phyloP scores from a whole-genome alignment of 2,113 vertebrate species.

The Syngnathus floridae region DNA sequence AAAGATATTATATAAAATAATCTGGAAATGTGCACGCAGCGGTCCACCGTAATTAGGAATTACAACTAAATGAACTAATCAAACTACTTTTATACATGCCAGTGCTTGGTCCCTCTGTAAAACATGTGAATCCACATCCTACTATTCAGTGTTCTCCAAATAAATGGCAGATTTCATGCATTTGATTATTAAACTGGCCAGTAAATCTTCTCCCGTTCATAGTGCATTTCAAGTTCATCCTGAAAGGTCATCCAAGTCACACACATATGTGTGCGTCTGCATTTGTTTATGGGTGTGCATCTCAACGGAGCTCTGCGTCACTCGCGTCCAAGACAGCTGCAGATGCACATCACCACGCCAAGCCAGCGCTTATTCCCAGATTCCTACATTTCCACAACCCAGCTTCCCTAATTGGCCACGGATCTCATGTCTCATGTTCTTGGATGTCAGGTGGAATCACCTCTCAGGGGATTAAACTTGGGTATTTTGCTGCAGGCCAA shows the following conservation, averaged over 20 bases:
- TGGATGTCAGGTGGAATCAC: constrained; percentile 34
- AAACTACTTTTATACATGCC: too few relatives aligned
- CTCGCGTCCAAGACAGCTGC: constrained; percentile 56
- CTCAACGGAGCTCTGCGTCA: constrained; percentile 37
- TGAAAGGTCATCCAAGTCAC: neutral
- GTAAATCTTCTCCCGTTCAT: neutral
- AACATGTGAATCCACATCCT: neutral
- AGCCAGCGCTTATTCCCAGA: constrained; percentile 50
- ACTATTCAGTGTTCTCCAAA: neutral
- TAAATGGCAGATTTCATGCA: neutral
- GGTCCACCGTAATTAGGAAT: too few relatives aligned
- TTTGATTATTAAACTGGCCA: neutral
- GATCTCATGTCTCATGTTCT: constrained; percentile 54
- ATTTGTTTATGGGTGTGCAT: neutral
- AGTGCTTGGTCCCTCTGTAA: neutral
- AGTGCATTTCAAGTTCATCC: neutral
- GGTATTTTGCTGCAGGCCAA: constrained; percentile 39
- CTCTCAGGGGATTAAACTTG: constrained; percentile 30
- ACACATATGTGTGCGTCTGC: neutral
- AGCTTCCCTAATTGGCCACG: constrained; percentile 48
- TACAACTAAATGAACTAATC: too few relatives aligned
- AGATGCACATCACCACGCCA: constrained; percentile 32
- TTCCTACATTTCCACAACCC: constrained; percentile 59
- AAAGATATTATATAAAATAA: too few relatives aligned
- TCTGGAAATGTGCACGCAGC: too few relatives aligned